Conservation (phyloP, 1,140 invertebrate genomes). For the Gerris buenoi region DNA sequence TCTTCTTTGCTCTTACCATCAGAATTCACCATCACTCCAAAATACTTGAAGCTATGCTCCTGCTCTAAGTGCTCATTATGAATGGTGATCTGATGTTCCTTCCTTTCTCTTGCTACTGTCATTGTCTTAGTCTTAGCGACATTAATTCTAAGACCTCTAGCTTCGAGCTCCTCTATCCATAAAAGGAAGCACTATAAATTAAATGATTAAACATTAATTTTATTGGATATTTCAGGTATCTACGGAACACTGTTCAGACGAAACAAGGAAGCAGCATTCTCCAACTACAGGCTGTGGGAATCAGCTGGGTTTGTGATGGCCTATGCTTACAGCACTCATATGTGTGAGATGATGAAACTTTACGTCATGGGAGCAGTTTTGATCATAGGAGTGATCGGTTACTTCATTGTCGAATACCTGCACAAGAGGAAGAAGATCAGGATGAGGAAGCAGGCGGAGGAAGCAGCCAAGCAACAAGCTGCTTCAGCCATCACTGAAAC, state of each 20-base stretch:
- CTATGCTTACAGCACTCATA: constrained; percentile 71
- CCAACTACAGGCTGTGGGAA: constrained; percentile 90
- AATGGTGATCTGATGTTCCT: too few relatives aligned
- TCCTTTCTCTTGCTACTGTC: too few relatives aligned
- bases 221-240: too few relatives aligned
- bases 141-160: too few relatives aligned
- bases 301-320: constrained; percentile 82
- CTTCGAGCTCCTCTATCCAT: too few relatives aligned
- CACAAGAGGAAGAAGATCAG: constrained; percentile 53
- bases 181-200: too few relatives aligned
- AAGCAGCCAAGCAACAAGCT: constrained; percentile 38
- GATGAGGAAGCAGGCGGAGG: constrained; percentile 49
- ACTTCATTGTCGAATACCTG: constrained; percentile 64
- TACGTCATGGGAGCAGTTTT: constrained; percentile 72
- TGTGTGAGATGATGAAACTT: constrained; percentile 78
- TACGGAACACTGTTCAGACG: constrained; percentile 82
- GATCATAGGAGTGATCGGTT: constrained; percentile 60
- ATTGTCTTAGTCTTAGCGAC: too few relatives aligned
- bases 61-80: too few relatives aligned
- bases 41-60: too few relatives aligned
- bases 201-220: too few relatives aligned
- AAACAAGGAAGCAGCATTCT: constrained; percentile 90
- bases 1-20: too few relatives aligned
- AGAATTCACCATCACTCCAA: too few relatives aligned
- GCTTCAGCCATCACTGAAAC: constrained; percentile 43